These are phyloP conservation scores for Anthonomus grandis DNA, from an alignment of 1,140 invertebrate genomes.

Conservation along the genomic window DNA sequence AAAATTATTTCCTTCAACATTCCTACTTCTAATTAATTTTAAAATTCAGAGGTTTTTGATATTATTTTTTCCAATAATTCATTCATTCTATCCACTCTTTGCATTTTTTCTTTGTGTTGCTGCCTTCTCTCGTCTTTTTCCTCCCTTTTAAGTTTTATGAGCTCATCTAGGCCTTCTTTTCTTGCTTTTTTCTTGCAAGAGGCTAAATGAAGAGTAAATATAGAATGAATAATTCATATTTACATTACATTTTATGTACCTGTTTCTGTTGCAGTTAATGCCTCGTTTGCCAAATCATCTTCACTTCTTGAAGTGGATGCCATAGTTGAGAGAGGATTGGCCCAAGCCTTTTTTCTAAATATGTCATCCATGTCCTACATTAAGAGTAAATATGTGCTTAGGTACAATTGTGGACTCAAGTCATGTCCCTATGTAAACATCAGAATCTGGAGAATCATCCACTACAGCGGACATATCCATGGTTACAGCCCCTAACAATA, in stretches of 20 bases:
- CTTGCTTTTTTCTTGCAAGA: background rate
- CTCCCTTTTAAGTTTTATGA: background rate
- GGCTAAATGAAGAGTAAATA: background rate
- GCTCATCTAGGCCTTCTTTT: background rate
- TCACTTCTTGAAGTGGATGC: too few species aligned
- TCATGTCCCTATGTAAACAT: too few species aligned
- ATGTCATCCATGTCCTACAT: too few species aligned
- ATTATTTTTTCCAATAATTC: background rate
- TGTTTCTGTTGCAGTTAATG: background rate
- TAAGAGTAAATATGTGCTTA: too few species aligned
- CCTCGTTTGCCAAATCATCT: too few species aligned
- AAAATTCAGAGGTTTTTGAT: slow-evolving; percentile 2
- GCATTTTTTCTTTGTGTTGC: background rate
- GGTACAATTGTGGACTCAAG: too few species aligned
- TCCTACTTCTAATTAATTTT: background rate
- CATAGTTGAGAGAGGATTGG: too few species aligned
- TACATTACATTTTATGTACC: background rate
- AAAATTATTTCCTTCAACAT: background rate
- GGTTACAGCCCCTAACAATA: background rate
- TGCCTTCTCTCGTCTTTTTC: slow-evolving; percentile 1
- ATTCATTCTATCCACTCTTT: background rate
- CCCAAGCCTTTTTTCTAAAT: too few species aligned
- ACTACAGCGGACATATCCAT: background rate
- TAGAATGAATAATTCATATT: too few species aligned
- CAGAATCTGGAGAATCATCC: background rate